These are phyloP conservation scores for Amphipoea lucens DNA, from an alignment of 2,888 invertebrate species.

Conservation along the genomic window DNA sequence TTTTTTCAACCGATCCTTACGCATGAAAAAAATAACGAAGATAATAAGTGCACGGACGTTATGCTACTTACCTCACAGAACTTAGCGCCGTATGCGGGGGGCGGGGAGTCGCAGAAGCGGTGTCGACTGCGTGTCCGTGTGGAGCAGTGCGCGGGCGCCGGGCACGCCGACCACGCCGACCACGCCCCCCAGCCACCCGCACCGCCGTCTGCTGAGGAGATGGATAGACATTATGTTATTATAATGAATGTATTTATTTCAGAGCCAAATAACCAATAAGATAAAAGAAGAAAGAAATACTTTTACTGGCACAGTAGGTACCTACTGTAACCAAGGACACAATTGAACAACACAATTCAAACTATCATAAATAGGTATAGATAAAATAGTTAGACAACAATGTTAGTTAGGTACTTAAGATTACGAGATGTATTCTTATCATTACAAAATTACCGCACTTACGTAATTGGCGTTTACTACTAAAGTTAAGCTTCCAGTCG, in stretches of 20 bases:
- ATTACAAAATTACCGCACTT: neutral
- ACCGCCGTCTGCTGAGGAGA: slow-evolving; percentile 91
- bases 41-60: no score
- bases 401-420: neutral
- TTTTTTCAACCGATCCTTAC: neutral
- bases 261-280: neutral
- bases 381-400: neutral
- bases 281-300: neutral
- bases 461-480: neutral
- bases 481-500: neutral
- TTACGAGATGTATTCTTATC: neutral
- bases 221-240: neutral
- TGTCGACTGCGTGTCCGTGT: slow-evolving; percentile 93
- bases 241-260: neutral
- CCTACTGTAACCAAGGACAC: neutral
- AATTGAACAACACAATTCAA: neutral
- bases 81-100: slow-evolving; percentile 96
- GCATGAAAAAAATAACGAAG: neutral
- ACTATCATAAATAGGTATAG: neutral
- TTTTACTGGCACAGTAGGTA: neutral
- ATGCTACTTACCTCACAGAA: slow-evolving; percentile 93
- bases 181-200: slow-evolving; percentile 94
- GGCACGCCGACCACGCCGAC: slow-evolving; percentile 96
- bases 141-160: slow-evolving; percentile 92
- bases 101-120: slow-evolving; percentile 96